These are phyloP conservation scores for Syngnathus rostellatus DNA, from an alignment of 2,797 vertebrate genomes.

Conservation along the genomic window DNA sequence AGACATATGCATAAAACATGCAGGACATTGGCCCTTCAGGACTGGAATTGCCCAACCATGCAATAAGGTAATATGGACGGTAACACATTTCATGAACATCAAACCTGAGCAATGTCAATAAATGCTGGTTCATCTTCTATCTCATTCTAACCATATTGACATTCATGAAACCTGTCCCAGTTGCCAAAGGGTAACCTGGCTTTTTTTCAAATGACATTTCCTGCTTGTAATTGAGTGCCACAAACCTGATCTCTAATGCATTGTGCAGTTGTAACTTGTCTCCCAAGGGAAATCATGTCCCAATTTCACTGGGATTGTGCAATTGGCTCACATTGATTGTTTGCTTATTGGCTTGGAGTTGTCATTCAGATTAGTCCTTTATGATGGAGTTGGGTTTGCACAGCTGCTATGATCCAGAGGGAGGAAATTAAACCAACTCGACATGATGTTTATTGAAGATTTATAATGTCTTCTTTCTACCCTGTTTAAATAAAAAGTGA, in stretches of 20 bases:
- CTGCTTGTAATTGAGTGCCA: slow-evolving; percentile 44
- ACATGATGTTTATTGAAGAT: not conserved
- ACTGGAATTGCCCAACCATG: too few species aligned
- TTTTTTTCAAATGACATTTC: slow-evolving; percentile 47
- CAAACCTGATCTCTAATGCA: slow-evolving; percentile 27
- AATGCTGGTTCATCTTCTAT: not conserved
- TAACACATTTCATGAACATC: not conserved
- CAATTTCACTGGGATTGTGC: slow-evolving; percentile 35
- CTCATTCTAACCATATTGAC: not conserved
- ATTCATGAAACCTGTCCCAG: not conserved
- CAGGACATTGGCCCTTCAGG: too few species aligned
- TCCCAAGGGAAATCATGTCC: slow-evolving; percentile 52
- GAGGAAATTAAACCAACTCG: slow-evolving; percentile 4
- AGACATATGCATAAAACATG: too few species aligned
- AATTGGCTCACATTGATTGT: slow-evolving; percentile 42
- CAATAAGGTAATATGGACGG: not conserved
- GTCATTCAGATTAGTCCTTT: slow-evolving; percentile 42
- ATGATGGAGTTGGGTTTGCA: slow-evolving; percentile 5
- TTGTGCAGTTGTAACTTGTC: slow-evolving; percentile 12
- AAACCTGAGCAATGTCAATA: not conserved
- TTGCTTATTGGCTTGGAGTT: slow-evolving; percentile 54
- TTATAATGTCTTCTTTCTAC: not conserved
- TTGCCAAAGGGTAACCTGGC: slow-evolving; percentile 11
- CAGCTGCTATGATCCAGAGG: slow-evolving; percentile 29
- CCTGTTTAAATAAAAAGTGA: slow-evolving; percentile 16